Conservation (phyloP, 2,888 invertebrate genomes). For the Ferdinandea cuprea region DNA sequence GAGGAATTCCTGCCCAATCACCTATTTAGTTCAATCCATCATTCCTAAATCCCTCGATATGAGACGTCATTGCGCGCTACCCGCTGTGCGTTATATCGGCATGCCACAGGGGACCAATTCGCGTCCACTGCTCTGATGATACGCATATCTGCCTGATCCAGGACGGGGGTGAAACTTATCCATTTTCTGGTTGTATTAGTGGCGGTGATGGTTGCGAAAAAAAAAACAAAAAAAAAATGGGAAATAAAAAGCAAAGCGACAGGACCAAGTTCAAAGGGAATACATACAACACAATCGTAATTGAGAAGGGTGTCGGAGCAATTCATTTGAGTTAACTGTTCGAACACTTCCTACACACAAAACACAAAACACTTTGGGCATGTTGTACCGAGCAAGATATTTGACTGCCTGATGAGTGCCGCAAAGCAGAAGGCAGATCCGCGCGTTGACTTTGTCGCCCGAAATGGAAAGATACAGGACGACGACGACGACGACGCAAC, state of each 20-base stretch:
- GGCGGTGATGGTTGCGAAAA: slow-evolving; percentile 65
- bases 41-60: slow-evolving; percentile 77
- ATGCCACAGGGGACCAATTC: slow-evolving; percentile 83
- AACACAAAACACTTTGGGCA: slow-evolving; percentile 61
- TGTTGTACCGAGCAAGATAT: slow-evolving; percentile 49
- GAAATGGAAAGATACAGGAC: slow-evolving; percentile 23
- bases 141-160: slow-evolving; percentile 40
- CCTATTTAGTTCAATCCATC: slow-evolving; percentile 77
- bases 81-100: slow-evolving; percentile 83
- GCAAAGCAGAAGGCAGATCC: slow-evolving; percentile 59
- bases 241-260: slow-evolving; percentile 17
- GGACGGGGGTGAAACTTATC: slow-evolving; percentile 70
- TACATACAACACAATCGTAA: slow-evolving; percentile 58
- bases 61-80: slow-evolving; percentile 76
- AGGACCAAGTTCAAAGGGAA: slow-evolving; percentile 67
- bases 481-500: slow-evolving; percentile 58
- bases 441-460: slow-evolving; percentile 75
- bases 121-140: slow-evolving; percentile 67
- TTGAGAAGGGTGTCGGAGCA: slow-evolving; percentile 77
- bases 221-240: slow-evolving; percentile 18
- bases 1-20: slow-evolving; percentile 75
- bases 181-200: slow-evolving; percentile 72
- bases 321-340: slow-evolving; percentile 78
- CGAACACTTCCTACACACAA: slow-evolving; percentile 70
- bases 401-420: slow-evolving; percentile 64